Conservation (phyloP, 2,797 vertebrate genomes). For the Clarias laeviceps region DNA sequence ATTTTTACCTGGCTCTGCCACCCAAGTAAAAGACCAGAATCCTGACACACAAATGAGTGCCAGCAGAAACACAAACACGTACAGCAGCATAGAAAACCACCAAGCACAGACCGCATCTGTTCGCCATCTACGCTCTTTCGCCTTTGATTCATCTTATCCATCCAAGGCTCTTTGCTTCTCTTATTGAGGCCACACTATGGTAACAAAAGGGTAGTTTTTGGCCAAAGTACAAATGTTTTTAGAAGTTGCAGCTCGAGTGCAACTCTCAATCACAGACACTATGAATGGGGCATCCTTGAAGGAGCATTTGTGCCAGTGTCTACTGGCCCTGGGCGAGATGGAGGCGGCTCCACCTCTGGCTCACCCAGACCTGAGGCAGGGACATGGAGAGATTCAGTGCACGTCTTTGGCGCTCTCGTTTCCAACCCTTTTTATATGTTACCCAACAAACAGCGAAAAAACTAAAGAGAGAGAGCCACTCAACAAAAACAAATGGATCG, state of each 20-base stretch:
- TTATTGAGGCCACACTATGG: conserved; percentile 53
- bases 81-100: conserved; percentile 36
- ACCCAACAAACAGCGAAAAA: conserved; percentile 78
- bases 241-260: conserved; percentile 56
- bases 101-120: conserved; percentile 38
- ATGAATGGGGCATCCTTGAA: conserved; percentile 53
- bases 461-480: conserved; percentile 70
- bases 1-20: conserved; percentile 52
- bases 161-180: conserved; percentile 58
- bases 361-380: conserved; percentile 65
- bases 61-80: conserved; percentile 32
- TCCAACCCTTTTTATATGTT: conserved; percentile 82
- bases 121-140: conserved; percentile 45
- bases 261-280: conserved; percentile 52
- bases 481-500: conserved; percentile 76
- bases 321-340: conserved; percentile 52
- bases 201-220: conserved; percentile 56
- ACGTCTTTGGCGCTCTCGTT: conserved; percentile 72
- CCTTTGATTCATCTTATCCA: conserved; percentile 58
- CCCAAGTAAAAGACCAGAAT: conserved; percentile 46
- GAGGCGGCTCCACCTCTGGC: conserved; percentile 61
- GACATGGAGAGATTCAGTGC: conserved; percentile 70
- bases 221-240: conserved; percentile 57
- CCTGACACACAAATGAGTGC: conserved; percentile 44
- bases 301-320: conserved; percentile 41